Conservation (phyloP, 2,113 vertebrate species). For the Zootoca vivipara region DNA sequence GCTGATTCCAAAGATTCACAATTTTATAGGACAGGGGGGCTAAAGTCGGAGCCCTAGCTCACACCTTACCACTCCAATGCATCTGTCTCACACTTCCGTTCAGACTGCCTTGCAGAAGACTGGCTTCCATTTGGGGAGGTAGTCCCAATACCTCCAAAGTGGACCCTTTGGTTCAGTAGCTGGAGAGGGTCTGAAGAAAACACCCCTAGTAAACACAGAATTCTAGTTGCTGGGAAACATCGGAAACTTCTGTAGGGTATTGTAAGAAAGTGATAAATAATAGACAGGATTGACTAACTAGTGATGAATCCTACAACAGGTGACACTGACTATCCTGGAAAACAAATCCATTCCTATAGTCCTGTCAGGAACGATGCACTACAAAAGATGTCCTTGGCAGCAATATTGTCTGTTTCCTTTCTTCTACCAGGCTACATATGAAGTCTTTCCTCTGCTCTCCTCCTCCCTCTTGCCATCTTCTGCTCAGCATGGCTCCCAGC, state of each 20-base stretch:
- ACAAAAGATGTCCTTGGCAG: conserved; percentile 42
- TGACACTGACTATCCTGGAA: neutral
- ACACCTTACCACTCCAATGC: too few relatives aligned
- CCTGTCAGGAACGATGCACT: neutral
- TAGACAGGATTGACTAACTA: neutral
- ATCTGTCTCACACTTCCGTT: too few relatives aligned
- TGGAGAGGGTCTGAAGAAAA: too few relatives aligned
- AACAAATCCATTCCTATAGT: neutral
- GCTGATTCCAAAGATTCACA: too few relatives aligned
- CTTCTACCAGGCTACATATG: conserved; percentile 48
- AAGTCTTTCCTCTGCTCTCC: conserved; percentile 38
- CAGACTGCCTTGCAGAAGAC: too few relatives aligned
- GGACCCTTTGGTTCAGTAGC: too few relatives aligned
- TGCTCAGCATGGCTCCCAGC: conserved; percentile 52
- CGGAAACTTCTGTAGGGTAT: neutral
- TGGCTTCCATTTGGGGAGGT: too few relatives aligned
- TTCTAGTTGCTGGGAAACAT: neutral
- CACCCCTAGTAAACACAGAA: neutral
- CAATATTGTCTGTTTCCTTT: conserved; percentile 45
- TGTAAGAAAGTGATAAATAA: neutral
- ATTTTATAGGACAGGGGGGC: too few relatives aligned
- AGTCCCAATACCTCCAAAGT: too few relatives aligned
- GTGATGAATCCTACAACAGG: neutral
- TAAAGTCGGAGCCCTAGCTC: too few relatives aligned
- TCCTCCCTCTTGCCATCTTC: conserved; percentile 46